Conservation (phyloP, 2,797 vertebrate genomes). For the Acanthiza pusilla region DNA sequence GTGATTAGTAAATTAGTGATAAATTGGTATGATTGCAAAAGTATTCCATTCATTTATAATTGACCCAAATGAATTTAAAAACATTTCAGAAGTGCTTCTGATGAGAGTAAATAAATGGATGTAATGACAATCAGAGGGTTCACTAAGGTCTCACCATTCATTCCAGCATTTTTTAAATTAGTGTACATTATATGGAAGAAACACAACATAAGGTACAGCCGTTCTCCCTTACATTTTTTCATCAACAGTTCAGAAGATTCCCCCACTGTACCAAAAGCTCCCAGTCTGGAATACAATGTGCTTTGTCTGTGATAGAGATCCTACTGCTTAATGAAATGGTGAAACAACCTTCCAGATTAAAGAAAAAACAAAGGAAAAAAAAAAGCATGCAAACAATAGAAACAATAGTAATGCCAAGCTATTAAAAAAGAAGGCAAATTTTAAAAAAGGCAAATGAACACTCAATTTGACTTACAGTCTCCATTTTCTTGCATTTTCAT, state of each 20-base stretch:
- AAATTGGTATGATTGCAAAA: slow-evolving; percentile 6
- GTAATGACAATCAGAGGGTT: slow-evolving; percentile 8
- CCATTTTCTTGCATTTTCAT: background rate
- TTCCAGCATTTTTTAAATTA: background rate
- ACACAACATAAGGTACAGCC: background rate
- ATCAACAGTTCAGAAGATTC: background rate
- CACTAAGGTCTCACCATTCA: background rate
- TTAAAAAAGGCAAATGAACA: background rate
- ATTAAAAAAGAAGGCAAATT: background rate
- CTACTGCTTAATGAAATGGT: background rate
- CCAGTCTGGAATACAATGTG: background rate
- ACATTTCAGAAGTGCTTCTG: slow-evolving; percentile 29
- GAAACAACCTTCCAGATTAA: background rate
- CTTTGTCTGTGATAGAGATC: background rate
- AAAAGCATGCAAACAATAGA: background rate
- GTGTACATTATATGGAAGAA: background rate
- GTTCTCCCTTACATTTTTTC: background rate
- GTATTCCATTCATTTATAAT: slow-evolving; percentile 32
- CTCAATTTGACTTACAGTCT: background rate
- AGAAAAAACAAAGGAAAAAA: background rate
- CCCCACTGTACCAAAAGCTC: background rate
- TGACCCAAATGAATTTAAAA: slow-evolving; percentile 44
- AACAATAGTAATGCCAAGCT: background rate
- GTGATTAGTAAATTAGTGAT: slow-evolving; percentile 40
- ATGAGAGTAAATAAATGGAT: slow-evolving; percentile 43